Evolutionary conservation across 2,888 invertebrate species (phyloP), one percentile per base, ranked within the genome.

Genomic region (Megastigmus dorsalis): DNA sequence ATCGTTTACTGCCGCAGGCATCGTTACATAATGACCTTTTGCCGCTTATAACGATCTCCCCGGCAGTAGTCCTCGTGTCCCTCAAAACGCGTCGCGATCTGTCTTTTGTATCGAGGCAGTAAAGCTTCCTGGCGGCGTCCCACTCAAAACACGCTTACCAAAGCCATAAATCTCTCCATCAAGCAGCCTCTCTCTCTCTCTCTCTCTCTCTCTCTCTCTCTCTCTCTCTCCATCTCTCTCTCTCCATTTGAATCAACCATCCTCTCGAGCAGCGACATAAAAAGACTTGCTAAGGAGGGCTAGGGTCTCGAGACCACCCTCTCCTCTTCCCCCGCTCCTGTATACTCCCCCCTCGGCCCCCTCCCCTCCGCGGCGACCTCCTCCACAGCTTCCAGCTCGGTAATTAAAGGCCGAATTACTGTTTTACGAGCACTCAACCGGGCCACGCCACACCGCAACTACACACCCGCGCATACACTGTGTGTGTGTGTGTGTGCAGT

Each of bases 351-450:
- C 23, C 23, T 7, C 23, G n/a, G 38, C 23, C 15, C 20, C 15
- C 57, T n/a, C 15, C 3, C 38, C 3, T n/a, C n/a, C n/a, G n/a
- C 54, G 15, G 7, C 28, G n/a, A 26, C 9, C 3, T n/a, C 36
- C 13, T 54, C 52, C 28, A 23, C 30, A 18, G 38, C 38, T 41
- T 28, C 38, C 57, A 48, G 20, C 57, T 28, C 10, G 57, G 65
- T 65, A 71, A 65, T 71, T 63, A 65, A 71, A 65, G 65, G 48
- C 45, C 63, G 63, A 65, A 71, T 71, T 65, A 71, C 65, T 57
- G 48, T 23, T 71, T 71, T 71, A 71, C 57, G 63, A 71, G 57
- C 55, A 30, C 59, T 50, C 57, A 18, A 38, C 38, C 28, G 59
- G 10, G 15, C n/a, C 9, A 18, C 5, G 30, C n/a, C n/a, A 20